Base-by-base conservation (phyloP, 2,888 invertebrate genomes). In the Aelia acuminata region DNA sequence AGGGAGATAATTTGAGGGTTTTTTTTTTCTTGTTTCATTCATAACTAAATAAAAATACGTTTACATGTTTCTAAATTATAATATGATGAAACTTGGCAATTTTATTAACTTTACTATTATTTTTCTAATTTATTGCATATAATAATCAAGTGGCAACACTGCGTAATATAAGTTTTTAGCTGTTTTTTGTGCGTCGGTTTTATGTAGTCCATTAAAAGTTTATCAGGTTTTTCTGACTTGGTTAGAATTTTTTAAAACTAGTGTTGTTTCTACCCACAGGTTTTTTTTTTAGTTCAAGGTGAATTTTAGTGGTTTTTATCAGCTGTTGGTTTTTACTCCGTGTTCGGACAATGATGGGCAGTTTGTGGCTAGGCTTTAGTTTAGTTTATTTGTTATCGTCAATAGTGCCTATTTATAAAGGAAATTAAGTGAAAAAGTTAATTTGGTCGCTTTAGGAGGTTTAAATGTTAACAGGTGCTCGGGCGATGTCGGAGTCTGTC, bases 401-500 rank as follows among this genome's bases (percentile, higher is more conserved):
- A 70, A 5, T 35, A 18, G 31, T 5, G 31, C 20, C 2, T 20
- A 7, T 18, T 70, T 70, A 35, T 18, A 8, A 5, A 0, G 35
- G 35, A 70, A 70, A 70, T 18, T 70, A 0, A 18, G 4, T 18
- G 18, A 2, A 35, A 70, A 15, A 20, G 18, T 35, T 18, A 35
- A 70, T 1, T 35, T 5, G 31, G 35, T 20, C 35, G 1, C n/a
- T 13, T 80, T 35, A 10, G 4, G 0, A 1, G 22, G n/a, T 80
- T 43, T 39, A 80, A 47, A 43, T n/a, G 80, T 13, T 43, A 80
- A 80, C 80, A 80, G 80, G 80, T 80, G 80, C 43, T n/a, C n/a
- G 43, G 13, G 13, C 22, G 4, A 10, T 43, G 43, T n/a, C 8
- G 22, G 22, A 0, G 15, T n/a, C 22, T 80, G 43, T 47, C 80